Base-by-base conservation (phyloP, 2,797 vertebrate genomes). In the Diplodus sargus region DNA sequence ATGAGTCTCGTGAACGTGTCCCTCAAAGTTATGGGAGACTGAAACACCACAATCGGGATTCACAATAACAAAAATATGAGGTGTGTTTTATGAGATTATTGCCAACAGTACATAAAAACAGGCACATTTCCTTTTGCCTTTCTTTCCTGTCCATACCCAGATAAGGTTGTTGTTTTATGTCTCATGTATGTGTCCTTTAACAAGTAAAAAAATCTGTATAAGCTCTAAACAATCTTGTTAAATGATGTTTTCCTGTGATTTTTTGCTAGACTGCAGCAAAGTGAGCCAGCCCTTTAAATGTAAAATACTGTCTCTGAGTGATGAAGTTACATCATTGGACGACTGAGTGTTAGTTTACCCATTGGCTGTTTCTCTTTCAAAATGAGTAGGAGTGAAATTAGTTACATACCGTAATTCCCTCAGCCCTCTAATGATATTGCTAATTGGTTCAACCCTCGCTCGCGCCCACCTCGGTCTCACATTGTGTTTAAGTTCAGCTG, bases 151-250 rank as follows among this genome's bases (percentile, higher is more conserved):
- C 22, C 45, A 4, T 64, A 25, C 25, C 25, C 65, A 23, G 34
- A 67, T 53, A 68, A 70, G 63, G 72, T 60, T 76, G 42, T 84
- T 72, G 48, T 52, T 53, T 17, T 58, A 57, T 5, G 28, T 70
- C 67, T 82, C 48, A 13, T 74, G 71, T 39, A 39, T 51, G 13
- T 60, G 61, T 20, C 60, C 70, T 47, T 73, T 45, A 28, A 28
- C 28, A 28, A 28, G 4, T 28, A 69, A n/a, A 14, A 22, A 13
- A 54, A 13, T 8, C 12, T 53, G 11, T 53, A 23, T 25, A 25
- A 6, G 22, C 13, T 53, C 22, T 28, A 56, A 23, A 54, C 2
- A 53, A 25, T 54, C 34, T 9, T 25, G 25, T 23, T 23, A 12
- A 22, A 22, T 12, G 3, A 23, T 52, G 11, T 53, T 22, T 54